Base-by-base conservation (phyloP, 2,888 invertebrate species). In the Bedellia somnulentella region DNA sequence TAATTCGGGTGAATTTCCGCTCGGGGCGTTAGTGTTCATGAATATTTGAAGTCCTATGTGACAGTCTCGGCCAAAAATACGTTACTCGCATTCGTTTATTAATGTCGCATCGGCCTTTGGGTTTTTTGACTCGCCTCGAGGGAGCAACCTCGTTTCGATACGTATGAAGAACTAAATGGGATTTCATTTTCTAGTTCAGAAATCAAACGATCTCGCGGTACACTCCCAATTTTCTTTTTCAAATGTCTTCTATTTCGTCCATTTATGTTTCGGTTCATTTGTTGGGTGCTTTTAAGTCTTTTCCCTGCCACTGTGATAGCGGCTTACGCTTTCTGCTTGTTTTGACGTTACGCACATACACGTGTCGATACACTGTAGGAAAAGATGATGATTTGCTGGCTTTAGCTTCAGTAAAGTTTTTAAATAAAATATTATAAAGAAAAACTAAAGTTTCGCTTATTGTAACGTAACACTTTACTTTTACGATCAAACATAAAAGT, bases 131-230 rank as follows among this genome's bases (percentile, higher is more conserved):
- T 37, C 36, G 37, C 54, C 49, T 51, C 22, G 30, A 53, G 34
- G 63, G 60, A 57, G 36, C 32, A 36, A 38, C 39, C 43, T 43
- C 47, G 44, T 21, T 24, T 45, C 32, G 29, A 40, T 45, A 46
- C 52, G 47, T 49, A 47, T 41, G 44, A 42, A 42, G 46, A 51
- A 52, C 57, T 63, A 61, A 63, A 67, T 59, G 54, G 55, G 57
- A 58, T 66, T 70, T 62, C 57, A 66, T 71, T 70, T 71, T 70
- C 70, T 71, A 68, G 62, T 70, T 60, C 58, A 64, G 52, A 49
- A 61, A 58, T 66, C 66, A 70, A 66, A 66, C 53, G 58, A 38
- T 55, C 56, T 61, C 45, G 45, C 41, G 57, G 52, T 47, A 43
- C 42, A 38, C 37, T 46, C 43, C 45, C 55, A 44, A 49, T 53